Conservation (phyloP, 2,888 invertebrate genomes). For the Seira sanloemensis region DNA sequence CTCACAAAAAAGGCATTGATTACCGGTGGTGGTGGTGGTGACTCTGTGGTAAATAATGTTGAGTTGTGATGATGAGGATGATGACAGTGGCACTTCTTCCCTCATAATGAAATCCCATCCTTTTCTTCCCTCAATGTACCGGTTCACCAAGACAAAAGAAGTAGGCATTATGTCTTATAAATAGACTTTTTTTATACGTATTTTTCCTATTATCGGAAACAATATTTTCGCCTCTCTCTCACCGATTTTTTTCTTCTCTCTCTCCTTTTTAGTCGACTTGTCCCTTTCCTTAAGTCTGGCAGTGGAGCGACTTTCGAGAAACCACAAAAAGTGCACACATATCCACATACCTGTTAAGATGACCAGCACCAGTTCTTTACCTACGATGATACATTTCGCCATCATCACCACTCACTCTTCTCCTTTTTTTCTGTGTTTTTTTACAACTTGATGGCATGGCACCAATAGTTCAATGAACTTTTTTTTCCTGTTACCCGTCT, state of each 20-base stretch:
- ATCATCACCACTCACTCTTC: constrained; percentile 36
- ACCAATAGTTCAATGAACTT: constrained; percentile 74
- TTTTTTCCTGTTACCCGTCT: constrained; percentile 65
- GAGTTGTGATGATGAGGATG: background rate
- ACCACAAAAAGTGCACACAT: background rate
- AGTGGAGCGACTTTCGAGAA: background rate
- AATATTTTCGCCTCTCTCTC: constrained; percentile 24
- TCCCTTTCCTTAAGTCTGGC: background rate
- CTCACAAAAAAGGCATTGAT: too few relatives aligned
- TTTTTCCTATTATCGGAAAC: constrained; percentile 58
- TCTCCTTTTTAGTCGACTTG: constrained; percentile 36
- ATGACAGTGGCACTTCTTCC: background rate
- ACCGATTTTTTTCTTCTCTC: constrained; percentile 24
- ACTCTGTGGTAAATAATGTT: background rate
- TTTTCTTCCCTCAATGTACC: background rate
- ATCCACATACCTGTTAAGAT: background rate
- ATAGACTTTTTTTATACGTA: background rate
- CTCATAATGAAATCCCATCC: background rate
- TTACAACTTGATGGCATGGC: constrained; percentile 63
- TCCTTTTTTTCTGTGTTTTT: constrained; percentile 36
- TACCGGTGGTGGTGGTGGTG: background rate
- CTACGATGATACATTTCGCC: constrained; percentile 14
- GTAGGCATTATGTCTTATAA: background rate
- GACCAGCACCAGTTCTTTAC: constrained; percentile 7
- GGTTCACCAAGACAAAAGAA: background rate